Conservation (phyloP, 1,140 invertebrate genomes). For the Gyrodactylus bullatarudis region DNA sequence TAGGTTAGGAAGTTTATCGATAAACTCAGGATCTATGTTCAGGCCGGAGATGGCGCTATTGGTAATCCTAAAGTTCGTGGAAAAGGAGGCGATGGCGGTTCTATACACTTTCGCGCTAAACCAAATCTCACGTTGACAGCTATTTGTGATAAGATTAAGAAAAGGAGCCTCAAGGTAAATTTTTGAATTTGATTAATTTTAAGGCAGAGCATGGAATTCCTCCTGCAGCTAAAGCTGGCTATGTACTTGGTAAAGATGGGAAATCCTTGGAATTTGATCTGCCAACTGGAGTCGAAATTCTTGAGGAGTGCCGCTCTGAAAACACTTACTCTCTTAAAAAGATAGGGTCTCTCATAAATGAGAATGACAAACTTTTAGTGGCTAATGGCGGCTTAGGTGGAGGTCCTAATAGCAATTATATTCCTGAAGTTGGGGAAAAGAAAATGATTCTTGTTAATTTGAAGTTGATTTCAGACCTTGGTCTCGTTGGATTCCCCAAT, state of each 20-base stretch:
- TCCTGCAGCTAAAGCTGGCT: background rate
- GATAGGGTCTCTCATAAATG: background rate
- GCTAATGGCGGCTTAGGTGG: background rate
- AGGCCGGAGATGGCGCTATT: background rate
- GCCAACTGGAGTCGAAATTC: background rate
- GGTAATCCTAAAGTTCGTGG: background rate
- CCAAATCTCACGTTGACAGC: background rate
- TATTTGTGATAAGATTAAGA: background rate
- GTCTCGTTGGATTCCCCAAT: slow-evolving; percentile 73
- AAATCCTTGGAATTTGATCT: background rate
- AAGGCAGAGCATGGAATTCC: background rate
- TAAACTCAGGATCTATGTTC: background rate
- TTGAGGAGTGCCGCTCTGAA: background rate
- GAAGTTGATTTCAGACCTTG: slow-evolving; percentile 61
- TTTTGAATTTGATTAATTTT: background rate
- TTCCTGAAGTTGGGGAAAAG: background rate
- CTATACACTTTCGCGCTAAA: background rate
- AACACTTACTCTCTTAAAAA: background rate
- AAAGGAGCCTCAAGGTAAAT: background rate
- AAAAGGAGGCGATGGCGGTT: background rate
- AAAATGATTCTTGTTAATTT: slow-evolving; percentile 20
- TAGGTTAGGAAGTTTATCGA: background rate
- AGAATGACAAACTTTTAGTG: background rate
- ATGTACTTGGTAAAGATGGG: background rate
- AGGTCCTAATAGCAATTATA: background rate